Evolutionary conservation across 2,113 vertebrate species (phyloP).

Genomic region (Columbina picui): DNA sequence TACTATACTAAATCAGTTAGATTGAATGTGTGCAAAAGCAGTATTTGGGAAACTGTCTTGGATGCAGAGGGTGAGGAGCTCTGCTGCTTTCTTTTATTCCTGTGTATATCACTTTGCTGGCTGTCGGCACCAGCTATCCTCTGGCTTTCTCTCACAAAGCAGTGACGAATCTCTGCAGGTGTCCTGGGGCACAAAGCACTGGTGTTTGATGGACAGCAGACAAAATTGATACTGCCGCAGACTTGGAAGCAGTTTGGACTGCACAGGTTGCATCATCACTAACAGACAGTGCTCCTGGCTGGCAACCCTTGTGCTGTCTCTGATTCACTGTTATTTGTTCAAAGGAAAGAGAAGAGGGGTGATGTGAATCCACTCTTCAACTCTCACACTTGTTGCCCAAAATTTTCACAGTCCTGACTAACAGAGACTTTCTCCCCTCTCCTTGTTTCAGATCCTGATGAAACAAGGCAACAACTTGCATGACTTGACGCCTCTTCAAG

Average conservation of each 20-base stretch:
- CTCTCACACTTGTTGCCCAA: neutral
- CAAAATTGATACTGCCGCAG: neutral
- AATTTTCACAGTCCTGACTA: neutral
- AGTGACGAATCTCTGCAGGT: neutral
- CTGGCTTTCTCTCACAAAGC: neutral
- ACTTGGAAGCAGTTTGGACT: neutral
- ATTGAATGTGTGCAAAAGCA: neutral
- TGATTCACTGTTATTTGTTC: neutral
- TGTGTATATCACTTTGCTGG: fast-evolving
- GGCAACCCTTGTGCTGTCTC: neutral
- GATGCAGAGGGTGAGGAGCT: neutral
- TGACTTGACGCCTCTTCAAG: neutral
- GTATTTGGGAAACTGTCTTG: neutral
- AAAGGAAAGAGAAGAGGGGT: neutral
- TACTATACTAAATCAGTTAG: neutral
- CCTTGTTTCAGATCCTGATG: neutral
- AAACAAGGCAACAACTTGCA: neutral
- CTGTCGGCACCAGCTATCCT: neutral
- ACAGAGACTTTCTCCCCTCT: neutral
- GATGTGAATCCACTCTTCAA: neutral
- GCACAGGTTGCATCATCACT: neutral
- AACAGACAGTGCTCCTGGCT: neutral
- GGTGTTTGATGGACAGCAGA: neutral
- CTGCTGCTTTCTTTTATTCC: neutral
- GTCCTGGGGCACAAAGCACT: neutral